phyloP scores from a whole-genome alignment of 2,797 vertebrate genomes.

The Crenuchus spilurus region DNA sequence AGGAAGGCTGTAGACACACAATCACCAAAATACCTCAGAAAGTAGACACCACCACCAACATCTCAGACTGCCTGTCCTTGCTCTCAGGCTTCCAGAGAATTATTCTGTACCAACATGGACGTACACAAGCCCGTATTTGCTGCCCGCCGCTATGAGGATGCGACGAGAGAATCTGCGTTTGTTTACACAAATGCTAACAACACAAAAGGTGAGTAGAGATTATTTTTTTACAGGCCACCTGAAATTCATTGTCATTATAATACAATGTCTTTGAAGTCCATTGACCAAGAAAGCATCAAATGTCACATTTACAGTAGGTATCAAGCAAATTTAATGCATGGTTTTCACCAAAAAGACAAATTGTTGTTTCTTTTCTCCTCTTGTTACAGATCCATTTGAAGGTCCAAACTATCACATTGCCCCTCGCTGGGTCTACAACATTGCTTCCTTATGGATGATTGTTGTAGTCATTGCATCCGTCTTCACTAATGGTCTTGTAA shows the following conservation, averaged over 20 bases:
- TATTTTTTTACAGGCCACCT: too few relatives aligned
- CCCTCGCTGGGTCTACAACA: slow-evolving; percentile 84
- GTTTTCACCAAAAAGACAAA: too few relatives aligned
- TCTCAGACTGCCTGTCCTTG: background rate
- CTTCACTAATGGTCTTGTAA: slow-evolving; percentile 87
- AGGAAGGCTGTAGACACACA: background rate
- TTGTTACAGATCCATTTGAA: slow-evolving; percentile 76
- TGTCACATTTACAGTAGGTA: too few relatives aligned
- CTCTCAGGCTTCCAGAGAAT: background rate
- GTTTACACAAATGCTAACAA: slow-evolving; percentile 18
- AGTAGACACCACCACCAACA: background rate
- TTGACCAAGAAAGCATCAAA: too few relatives aligned
- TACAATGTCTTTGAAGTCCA: background rate
- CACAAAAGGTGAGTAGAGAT: background rate
- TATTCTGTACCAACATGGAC: background rate
- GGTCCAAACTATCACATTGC: slow-evolving; percentile 87
- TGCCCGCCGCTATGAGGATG: background rate
- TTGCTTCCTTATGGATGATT: slow-evolving; percentile 84
- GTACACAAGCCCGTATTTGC: background rate
- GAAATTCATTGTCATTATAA: too few relatives aligned
- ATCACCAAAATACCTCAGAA: background rate
- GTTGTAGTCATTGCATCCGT: slow-evolving; percentile 79
- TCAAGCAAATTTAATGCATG: too few relatives aligned
- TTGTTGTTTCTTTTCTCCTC: background rate
- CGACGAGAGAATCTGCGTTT: background rate